phyloP scores from a whole-genome alignment of 37 sponge, comb jelly and placozoan species.

The Hormiphora californensis region DNA sequence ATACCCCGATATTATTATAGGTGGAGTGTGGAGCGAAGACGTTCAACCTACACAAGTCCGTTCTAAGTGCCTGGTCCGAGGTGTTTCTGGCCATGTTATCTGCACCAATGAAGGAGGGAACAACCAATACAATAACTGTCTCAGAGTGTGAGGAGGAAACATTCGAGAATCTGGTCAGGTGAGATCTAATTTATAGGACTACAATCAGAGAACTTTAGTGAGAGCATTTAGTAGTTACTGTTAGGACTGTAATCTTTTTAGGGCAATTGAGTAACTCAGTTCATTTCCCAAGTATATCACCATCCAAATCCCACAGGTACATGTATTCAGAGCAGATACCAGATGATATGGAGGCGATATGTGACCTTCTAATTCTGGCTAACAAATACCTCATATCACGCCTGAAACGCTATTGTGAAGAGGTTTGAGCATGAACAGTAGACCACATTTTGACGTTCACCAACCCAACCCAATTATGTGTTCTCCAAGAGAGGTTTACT shows the following conservation, averaged over 20 bases:
- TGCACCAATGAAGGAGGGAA: not conserved
- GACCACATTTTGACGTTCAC: no score
- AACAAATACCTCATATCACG: not conserved
- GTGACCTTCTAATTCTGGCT: not conserved
- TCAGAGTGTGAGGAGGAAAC: not conserved
- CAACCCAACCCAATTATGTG: no score
- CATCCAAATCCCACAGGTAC: not conserved
- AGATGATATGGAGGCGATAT: not conserved
- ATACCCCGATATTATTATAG: no score
- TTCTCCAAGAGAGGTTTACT: no score
- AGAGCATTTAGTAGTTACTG: no score
- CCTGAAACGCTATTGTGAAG: not conserved
- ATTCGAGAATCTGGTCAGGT: constrained; percentile 17
- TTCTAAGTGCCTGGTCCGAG: not conserved
- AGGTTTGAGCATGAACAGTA: not conserved
- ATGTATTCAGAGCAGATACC: not conserved
- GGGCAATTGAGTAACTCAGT: no score
- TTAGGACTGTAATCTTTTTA: no score
- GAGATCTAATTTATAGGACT: no score
- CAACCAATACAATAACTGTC: not conserved
- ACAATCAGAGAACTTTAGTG: no score
- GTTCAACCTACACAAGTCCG: constrained; percentile 5
- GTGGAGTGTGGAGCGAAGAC: not conserved
- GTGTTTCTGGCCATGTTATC: constrained; percentile 18
- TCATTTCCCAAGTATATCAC: no score